Percentiles rank a stretch among this genome's conserved stretches.
These are phyloP conservation scores for Steromphala cineraria DNA, from an alignment of 2,888 invertebrate species.

Conservation along the genomic window DNA sequence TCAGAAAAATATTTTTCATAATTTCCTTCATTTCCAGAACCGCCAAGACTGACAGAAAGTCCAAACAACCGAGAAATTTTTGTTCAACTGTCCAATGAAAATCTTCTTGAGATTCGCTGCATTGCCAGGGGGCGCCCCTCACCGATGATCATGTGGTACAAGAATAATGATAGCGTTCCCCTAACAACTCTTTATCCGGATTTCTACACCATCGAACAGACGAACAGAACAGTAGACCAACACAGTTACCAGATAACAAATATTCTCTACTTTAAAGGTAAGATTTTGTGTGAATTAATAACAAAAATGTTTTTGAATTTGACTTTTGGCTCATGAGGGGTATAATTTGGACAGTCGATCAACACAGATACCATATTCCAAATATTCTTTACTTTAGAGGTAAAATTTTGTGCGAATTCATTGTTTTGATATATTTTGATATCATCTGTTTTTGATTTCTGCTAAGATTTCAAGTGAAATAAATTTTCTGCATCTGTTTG, in stretches of 20 bases:
- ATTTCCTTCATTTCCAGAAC: conserved; percentile 40
- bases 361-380: too few species aligned
- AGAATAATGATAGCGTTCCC: conserved; percentile 46
- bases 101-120: conserved; percentile 50
- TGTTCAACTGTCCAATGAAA: conserved; percentile 46
- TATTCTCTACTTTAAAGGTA: conserved; percentile 54
- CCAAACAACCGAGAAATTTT: conserved; percentile 36
- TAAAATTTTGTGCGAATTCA: too few species aligned
- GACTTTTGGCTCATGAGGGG: too few species aligned
- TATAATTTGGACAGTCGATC: too few species aligned
- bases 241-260: conserved; percentile 53
- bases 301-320: too few species aligned
- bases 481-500: too few species aligned
- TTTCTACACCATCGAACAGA: conserved; percentile 47
- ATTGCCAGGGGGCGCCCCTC: conserved; percentile 58
- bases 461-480: too few species aligned
- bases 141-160: conserved; percentile 61
- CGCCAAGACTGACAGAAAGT: conserved; percentile 45
- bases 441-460: too few species aligned
- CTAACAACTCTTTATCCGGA: conserved; percentile 40
- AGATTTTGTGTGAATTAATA: too few species aligned
- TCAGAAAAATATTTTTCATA: too few species aligned
- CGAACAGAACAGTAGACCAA: conserved; percentile 32
- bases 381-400: too few species aligned
- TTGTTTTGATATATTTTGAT: too few species aligned